Conservation (phyloP, 2,113 vertebrate genomes). For the Calonectris borealis region DNA sequence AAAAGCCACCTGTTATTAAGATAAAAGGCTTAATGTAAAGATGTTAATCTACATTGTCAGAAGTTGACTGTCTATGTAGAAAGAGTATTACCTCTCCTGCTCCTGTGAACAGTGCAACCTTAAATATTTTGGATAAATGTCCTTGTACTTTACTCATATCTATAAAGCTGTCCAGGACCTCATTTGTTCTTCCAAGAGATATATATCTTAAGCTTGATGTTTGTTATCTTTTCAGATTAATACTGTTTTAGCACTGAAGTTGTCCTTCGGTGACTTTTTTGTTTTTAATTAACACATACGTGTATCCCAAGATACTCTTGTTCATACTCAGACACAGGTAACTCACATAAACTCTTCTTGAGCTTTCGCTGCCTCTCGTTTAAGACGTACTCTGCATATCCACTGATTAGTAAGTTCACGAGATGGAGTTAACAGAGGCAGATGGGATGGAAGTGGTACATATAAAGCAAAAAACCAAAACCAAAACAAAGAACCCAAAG, state of each 20-base stretch:
- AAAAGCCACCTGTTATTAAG: not conserved
- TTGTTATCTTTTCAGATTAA: not conserved
- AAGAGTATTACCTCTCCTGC: not conserved
- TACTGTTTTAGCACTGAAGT: not conserved
- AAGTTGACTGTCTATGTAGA: not conserved
- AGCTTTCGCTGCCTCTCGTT: not conserved
- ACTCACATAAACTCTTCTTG: not conserved
- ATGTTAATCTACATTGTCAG: not conserved
- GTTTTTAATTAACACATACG: not conserved
- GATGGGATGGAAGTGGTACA: not conserved
- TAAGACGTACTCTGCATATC: accelerated
- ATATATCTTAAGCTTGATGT: not conserved
- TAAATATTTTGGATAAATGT: not conserved
- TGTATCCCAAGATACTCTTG: not conserved
- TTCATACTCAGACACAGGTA: not conserved
- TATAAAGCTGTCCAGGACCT: not conserved
- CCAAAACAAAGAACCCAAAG: not conserved
- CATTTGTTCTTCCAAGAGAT: not conserved
- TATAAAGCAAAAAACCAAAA: not conserved
- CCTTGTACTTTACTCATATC: not conserved
- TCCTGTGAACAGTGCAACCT: not conserved
- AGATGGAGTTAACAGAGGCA: not conserved
- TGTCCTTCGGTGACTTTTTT: not conserved
- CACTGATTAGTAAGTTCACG: not conserved
- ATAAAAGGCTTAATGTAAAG: not conserved